Conservation (phyloP, 1,140 invertebrate species). For the Metopolophium dirhodum region DNA sequence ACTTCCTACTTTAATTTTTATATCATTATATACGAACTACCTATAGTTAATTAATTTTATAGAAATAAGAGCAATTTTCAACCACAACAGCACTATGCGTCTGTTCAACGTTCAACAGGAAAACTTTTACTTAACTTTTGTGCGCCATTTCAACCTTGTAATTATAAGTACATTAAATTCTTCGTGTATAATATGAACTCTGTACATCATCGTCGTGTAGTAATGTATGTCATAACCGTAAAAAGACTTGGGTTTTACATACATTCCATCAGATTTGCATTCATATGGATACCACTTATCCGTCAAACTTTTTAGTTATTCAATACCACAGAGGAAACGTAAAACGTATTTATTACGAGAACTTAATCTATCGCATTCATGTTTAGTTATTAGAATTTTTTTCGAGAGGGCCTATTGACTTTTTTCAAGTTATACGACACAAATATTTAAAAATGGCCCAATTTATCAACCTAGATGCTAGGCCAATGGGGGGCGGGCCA, state of each 20-base stretch:
- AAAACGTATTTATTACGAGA: background rate
- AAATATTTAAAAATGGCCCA: no score
- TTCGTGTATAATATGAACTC: background rate
- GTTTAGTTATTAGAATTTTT: background rate
- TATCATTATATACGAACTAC: background rate
- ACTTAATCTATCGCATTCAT: background rate
- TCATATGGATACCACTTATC: background rate
- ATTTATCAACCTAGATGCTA: no score
- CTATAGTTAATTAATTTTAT: background rate
- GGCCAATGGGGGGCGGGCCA: no score
- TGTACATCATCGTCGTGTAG: background rate
- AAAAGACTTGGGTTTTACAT: background rate
- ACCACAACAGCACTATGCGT: background rate
- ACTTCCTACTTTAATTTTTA: background rate
- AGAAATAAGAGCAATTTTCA: background rate
- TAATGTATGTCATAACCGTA: background rate
- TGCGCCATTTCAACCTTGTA: background rate
- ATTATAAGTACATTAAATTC: constrained; percentile 27
- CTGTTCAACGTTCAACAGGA: background rate
- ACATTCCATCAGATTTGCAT: background rate
- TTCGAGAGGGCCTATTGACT: no score
- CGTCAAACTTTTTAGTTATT: background rate
- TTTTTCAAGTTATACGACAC: no score
- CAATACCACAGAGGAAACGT: background rate
- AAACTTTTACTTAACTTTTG: constrained; percentile 29